Evolutionary conservation across 2,113 vertebrate genomes (phyloP), one percentile per base, ranked within the genome.

Genomic region (Syrmaticus mikado): DNA sequence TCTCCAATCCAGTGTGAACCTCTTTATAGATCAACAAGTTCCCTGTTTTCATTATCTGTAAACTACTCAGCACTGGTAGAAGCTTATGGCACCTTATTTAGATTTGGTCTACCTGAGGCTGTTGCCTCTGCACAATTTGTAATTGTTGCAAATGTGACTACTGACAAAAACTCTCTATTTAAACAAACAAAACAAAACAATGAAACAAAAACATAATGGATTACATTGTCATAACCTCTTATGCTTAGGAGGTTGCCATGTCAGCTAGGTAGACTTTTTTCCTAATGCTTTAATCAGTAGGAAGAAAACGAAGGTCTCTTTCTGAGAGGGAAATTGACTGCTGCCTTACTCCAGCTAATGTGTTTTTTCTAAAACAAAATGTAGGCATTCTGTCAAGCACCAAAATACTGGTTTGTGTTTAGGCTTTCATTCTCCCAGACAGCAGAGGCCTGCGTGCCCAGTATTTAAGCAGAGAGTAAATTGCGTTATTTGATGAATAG

Each of bases 341-440:
- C 53, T 95, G 57, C 34, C 20, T 92, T 72, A 22, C 68, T 55
- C 28, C 75, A 75, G 73, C 27, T 32, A 7, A 40, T 19, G 57
- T 71, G 4, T 52, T 70, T 76, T 72, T 71, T 65, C 72, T 45
- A 73, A 50, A 75, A 36, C 30, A 38, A 66, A 85, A 68, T 53
- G 22, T 25, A 92, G 36, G 10, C 41, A 38, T 55, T 87, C 57
- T 82, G 78, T 67, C 66, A 85, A 53, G 52, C 34, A 53, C 27
- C 41, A 24, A 68, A 82, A 41, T 40, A 20, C 28, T 60, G 46
- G 22, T 58, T 80, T 92, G 41, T 85, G 41, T 82, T 91, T 64
- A 77, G 87, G 89, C 50, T 91, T 95, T 91, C 76, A 36, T 64
- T 87, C 43, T 86, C 48, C 48, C 77, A 61, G 71, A 60, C 32